phyloP scores from a whole-genome alignment of 2,888 invertebrate genomes.

The Troides aeacus region DNA sequence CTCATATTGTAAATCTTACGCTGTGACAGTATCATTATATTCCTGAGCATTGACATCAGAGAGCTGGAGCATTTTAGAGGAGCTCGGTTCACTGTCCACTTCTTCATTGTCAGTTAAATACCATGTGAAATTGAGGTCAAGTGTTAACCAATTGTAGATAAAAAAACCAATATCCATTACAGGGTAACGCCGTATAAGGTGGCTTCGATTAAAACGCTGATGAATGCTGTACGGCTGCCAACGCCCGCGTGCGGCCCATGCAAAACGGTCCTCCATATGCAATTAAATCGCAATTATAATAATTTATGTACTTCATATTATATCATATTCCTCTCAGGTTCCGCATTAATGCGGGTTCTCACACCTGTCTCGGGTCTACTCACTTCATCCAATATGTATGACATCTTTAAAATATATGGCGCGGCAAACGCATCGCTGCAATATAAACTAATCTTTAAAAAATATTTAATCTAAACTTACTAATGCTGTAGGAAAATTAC shows the following conservation, averaged over 20 bases:
- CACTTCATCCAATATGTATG: constrained; percentile 18
- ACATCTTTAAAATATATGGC: not conserved
- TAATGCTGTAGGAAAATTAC: too few species aligned
- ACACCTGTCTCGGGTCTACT: constrained; percentile 14
- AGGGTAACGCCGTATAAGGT: not conserved
- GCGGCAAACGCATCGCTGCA: not conserved
- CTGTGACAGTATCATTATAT: too few species aligned
- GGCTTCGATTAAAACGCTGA: constrained; percentile 13
- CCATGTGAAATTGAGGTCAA: too few species aligned
- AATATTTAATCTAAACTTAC: too few species aligned
- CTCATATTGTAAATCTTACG: too few species aligned
- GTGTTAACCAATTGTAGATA: too few species aligned
- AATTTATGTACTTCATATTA: constrained; percentile 18
- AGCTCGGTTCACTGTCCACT: too few species aligned
- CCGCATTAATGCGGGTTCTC: constrained; percentile 15
- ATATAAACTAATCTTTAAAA: too few species aligned
- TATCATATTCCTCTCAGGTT: constrained; percentile 21
- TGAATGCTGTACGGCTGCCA: constrained; percentile 18
- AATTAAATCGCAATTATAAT: constrained; percentile 25
- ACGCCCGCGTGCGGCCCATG: constrained; percentile 10
- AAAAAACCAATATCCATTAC: not conserved
- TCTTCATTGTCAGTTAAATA: too few species aligned
- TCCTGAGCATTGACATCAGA: too few species aligned
- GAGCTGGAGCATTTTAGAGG: too few species aligned
- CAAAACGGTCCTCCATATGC: constrained; percentile 11